A percentile compares a stretch with the other conserved stretches of the same genome.
Conservation (phyloP, 35 echinoderm and acorn worm genomes). For the Amphiura filiformis region DNA sequence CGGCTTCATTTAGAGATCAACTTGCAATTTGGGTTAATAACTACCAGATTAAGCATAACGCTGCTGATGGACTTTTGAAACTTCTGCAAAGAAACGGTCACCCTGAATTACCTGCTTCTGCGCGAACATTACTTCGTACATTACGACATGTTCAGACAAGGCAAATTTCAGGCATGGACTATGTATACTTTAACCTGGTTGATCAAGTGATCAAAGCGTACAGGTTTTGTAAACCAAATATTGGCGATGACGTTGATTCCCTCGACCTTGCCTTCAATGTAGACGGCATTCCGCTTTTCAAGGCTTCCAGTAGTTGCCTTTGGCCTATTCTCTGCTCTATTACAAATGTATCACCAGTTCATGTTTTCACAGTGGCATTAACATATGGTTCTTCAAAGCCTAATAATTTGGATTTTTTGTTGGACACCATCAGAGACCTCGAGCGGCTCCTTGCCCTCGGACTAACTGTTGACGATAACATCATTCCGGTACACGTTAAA, state of each 20-base stretch:
- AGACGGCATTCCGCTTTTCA: neutral
- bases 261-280: constrained; percentile 19
- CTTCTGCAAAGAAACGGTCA: constrained; percentile 43
- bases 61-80: constrained; percentile 64
- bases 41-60: constrained; percentile 61
- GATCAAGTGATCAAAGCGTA: too few species aligned
- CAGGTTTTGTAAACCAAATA: too few species aligned
- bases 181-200: constrained; percentile 48
- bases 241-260: too few species aligned
- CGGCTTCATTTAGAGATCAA: too few species aligned
- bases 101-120: constrained; percentile 29
- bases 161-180: constrained; percentile 51
- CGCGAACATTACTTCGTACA: constrained; percentile 57
- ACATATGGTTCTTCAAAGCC: neutral
- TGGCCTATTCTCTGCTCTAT: neutral
- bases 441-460: neutral
- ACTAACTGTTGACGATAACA: neutral
- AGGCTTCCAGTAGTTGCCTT: neutral
- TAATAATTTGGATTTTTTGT: neutral
- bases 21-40: too few species aligned
- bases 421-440: neutral
- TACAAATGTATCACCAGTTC: neutral
- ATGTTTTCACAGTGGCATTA: neutral
- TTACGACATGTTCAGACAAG: constrained; percentile 19
- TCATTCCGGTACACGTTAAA: neutral